Conservation (phyloP, 2,888 invertebrate species). For the Pseudococcus viburni region DNA sequence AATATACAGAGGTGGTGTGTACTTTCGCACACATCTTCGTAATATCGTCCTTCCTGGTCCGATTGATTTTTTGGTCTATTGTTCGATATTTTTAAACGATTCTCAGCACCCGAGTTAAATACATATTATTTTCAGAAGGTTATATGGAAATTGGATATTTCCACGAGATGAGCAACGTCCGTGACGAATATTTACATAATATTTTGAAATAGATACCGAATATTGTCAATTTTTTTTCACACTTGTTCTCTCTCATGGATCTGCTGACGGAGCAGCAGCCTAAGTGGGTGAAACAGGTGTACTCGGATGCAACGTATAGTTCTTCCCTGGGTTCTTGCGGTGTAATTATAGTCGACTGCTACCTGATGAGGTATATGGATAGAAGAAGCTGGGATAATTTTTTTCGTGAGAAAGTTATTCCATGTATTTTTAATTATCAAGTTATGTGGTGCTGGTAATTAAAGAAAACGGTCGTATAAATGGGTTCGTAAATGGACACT, state of each 20-base stretch:
- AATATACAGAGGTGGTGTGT: not conserved
- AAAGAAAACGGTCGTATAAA: constrained; percentile 34
- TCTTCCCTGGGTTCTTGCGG: not conserved
- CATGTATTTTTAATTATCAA: constrained; percentile 23
- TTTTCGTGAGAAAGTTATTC: constrained; percentile 46
- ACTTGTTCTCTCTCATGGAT: not conserved
- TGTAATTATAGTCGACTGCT: constrained; percentile 20
- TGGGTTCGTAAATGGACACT: not conserved
- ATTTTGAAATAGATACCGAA: not conserved
- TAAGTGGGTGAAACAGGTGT: not conserved
- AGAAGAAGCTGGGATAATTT: constrained; percentile 8
- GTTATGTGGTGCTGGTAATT: not conserved
- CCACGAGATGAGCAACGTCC: not conserved
- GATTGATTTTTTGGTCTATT: constrained; percentile 26
- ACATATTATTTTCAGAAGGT: constrained; percentile 1
- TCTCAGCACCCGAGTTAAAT: not conserved
- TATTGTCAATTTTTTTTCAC: not conserved
- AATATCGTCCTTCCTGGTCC: not conserved
- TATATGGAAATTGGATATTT: constrained; percentile 33
- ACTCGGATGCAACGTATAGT: not conserved
- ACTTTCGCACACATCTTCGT: not conserved
- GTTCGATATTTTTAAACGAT: constrained; percentile 16
- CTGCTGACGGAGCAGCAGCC: not conserved
- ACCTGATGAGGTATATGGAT: not conserved
- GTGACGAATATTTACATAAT: constrained; percentile 32